Evolutionary conservation across 2,113 vertebrate species (phyloP).

Genomic region (Typhlomys cinereus): DNA sequence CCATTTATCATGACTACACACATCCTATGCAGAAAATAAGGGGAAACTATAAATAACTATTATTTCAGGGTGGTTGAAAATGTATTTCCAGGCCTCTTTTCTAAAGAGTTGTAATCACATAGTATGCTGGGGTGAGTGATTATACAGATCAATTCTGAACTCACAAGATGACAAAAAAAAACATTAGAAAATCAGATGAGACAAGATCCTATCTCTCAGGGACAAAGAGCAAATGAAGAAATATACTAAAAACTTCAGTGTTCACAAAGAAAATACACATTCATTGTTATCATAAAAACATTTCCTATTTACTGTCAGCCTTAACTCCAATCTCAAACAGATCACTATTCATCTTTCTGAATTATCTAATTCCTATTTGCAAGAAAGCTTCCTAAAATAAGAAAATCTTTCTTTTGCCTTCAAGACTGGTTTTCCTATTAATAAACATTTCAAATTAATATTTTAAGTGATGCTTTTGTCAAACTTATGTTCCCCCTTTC

Average conservation of each 20-base stretch:
- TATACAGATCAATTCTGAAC: background rate
- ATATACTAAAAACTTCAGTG: background rate
- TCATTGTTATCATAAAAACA: background rate
- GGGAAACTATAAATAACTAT: background rate
- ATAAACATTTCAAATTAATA: conserved; percentile 1
- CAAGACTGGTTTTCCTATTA: background rate
- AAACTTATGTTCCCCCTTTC: conserved; percentile 91
- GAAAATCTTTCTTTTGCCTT: background rate
- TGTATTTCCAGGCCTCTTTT: background rate
- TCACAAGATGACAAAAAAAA: background rate
- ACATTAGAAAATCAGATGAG: background rate
- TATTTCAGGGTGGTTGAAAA: background rate
- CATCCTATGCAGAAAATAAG: background rate
- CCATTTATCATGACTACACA: background rate
- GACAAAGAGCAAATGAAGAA: background rate
- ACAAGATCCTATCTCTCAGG: background rate
- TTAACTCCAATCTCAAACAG: conserved; percentile 33
- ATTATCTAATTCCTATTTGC: conserved; percentile 6
- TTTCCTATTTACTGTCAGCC: background rate
- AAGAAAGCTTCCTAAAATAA: conserved; percentile 23
- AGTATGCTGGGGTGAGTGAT: background rate
- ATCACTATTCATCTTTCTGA: conserved; percentile 21
- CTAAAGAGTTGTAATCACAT: background rate
- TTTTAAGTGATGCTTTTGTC: conserved; percentile 11
- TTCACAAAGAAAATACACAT: background rate